Evolutionary conservation across 2,888 invertebrate genomes (phyloP), one percentile per base, ranked within the genome.

Genomic region (Phortica magna): DNA sequence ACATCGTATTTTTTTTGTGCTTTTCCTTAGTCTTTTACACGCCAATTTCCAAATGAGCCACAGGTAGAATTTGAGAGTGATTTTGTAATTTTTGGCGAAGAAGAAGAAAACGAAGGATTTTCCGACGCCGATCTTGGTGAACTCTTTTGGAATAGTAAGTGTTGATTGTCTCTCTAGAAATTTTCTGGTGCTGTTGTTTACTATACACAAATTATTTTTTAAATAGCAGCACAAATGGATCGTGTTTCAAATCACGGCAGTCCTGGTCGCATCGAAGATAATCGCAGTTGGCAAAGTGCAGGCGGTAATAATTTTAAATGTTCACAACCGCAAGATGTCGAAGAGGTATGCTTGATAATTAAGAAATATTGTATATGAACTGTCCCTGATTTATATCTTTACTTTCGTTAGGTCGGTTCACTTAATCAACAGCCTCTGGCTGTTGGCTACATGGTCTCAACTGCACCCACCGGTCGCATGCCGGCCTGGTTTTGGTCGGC

Each of bases 401-500:
- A 17, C 55, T 0, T n/a, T 22, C 7, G 19, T 14, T 74, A 97
- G 92, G 96, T 97, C 78, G 97, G 97, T 67, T 95, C 96, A 53
- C 94, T 99, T 78, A 94, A 99, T 83, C 99, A 99, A 92, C 99
- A 99, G 93, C 99, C 99, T 10, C 94, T 99, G 82, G 99, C 99
- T 76, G 94, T 99, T 87, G 99, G 99, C 75, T 99, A 98, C 93
- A 94, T 98, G 92, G 97, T 99, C 79, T 99, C 99, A 48, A 99
- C 99, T 61, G 99, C 99, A 74, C 97, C 97, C 75, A 97, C 98
- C 79, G 97, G 96, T 73, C 94, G 95, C 74, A 96, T 98, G 96
- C 98, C 99, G 68, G 95, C 96, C 81, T 99, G 99, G 99, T 99
- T 99, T 93, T 99, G 99, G 98, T 95, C 98, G 68, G 95, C 97